These are phyloP conservation scores for Cherax destructor DNA, from an alignment of 1,140 invertebrate genomes.

Conservation along the genomic window DNA sequence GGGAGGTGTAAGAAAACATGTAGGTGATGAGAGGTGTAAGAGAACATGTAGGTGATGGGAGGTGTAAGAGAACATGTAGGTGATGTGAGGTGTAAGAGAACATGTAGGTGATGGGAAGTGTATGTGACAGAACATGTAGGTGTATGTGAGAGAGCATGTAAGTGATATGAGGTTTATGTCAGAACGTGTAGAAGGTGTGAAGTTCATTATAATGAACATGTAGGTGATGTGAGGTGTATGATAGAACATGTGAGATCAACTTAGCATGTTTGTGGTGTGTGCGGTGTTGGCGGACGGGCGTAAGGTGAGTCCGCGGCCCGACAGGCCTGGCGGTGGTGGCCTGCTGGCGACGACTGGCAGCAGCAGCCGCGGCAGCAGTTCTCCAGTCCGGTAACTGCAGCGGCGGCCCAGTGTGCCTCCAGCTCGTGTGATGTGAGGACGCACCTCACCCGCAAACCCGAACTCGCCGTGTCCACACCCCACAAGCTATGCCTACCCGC, in stretches of 20 bases:
- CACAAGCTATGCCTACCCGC: slow-evolving; percentile 62
- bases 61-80: slow-evolving; percentile 18
- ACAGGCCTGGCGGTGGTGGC: slow-evolving; percentile 35
- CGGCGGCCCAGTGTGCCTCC: slow-evolving; percentile 63
- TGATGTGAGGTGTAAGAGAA: slow-evolving; percentile 7
- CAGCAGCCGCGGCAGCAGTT: slow-evolving; percentile 61
- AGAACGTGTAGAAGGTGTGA: not conserved
- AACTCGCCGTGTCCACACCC: slow-evolving; percentile 61
- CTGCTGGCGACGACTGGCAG: slow-evolving; percentile 61
- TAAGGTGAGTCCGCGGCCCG: slow-evolving; percentile 48
- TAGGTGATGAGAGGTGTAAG: not conserved
- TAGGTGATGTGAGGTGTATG: not conserved
- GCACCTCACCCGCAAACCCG: slow-evolving; percentile 42
- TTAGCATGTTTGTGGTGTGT: slow-evolving; percentile 27
- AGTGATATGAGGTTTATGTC: slow-evolving; percentile 1
- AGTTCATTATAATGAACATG: not conserved
- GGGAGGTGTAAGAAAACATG: not conserved
- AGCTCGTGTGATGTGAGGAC: slow-evolving; percentile 62
- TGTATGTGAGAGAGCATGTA: slow-evolving; percentile 23
- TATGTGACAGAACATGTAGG: not conserved
- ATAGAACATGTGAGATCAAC: slow-evolving; percentile 8
- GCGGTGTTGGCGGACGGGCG: not conserved
- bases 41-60: not conserved
- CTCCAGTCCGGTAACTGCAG: slow-evolving; percentile 56
- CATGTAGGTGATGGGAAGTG: not conserved